A percentile compares a stretch with the other conserved stretches of the same genome.
Conservation (phyloP, 2,797 vertebrate genomes). For the Epinephelus awoara region DNA sequence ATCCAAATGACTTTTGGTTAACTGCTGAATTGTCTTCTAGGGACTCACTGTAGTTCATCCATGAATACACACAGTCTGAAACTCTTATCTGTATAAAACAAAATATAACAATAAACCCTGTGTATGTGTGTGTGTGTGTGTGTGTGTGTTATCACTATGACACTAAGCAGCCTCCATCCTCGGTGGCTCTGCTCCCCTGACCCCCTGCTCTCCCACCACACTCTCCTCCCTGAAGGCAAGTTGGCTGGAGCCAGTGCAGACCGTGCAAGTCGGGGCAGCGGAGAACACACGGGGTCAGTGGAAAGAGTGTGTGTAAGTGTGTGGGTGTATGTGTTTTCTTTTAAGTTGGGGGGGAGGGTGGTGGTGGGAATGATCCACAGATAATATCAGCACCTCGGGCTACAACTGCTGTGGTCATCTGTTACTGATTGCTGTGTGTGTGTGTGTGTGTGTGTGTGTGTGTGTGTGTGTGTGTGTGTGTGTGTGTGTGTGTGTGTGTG, state of each 20-base stretch:
- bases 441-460: background rate
- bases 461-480: too few relatives aligned
- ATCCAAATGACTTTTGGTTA: background rate
- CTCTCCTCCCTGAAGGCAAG: conserved; percentile 14
- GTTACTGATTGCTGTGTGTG: background rate
- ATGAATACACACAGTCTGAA: background rate
- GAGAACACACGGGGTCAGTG: background rate
- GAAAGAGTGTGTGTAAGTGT: background rate
- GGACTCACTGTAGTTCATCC: background rate
- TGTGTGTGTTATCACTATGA: conserved; percentile 33
- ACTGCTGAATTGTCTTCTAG: background rate
- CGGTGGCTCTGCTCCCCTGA: conserved; percentile 23
- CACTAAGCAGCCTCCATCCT: conserved; percentile 53
- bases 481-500: background rate
- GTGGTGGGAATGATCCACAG: conserved; percentile 16
- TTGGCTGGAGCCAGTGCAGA: conserved; percentile 53
- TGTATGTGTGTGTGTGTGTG: conserved; percentile 29
- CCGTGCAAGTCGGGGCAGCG: conserved; percentile 14
- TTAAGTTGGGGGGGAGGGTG: conserved; percentile 5
- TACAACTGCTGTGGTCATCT: conserved; percentile 25
- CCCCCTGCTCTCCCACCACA: background rate
- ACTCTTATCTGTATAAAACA: conserved; percentile 18
- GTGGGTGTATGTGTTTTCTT: background rate
- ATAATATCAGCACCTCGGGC: conserved; percentile 33
- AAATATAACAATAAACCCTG: background rate